Conservation (phyloP, 2,113 vertebrate genomes). For the Neomonachus schauinslandi region DNA sequence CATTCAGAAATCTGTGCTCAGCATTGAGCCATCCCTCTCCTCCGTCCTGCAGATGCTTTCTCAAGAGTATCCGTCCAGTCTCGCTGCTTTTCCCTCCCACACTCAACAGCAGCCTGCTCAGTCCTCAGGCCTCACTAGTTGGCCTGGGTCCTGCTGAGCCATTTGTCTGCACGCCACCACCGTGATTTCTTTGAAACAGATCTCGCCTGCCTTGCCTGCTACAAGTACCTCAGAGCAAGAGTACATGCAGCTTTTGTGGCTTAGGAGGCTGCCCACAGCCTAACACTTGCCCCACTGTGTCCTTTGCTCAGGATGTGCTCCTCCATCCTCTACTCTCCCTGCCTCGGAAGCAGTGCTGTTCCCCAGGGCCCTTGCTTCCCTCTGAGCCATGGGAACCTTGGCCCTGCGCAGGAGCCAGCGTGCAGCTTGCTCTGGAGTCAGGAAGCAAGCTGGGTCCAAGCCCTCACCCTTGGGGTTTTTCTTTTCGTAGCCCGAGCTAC, state of each 20-base stretch:
- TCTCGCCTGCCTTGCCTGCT: neutral
- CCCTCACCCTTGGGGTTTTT: slow-evolving; percentile 36
- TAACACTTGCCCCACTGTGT: neutral
- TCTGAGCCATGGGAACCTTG: neutral
- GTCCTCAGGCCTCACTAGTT: neutral
- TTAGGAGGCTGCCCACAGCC: neutral
- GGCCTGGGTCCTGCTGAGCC: neutral
- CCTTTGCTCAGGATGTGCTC: neutral
- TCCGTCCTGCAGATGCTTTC: neutral
- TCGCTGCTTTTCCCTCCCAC: neutral
- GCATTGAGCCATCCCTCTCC: neutral
- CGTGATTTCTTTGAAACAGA: neutral
- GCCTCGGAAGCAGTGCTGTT: neutral
- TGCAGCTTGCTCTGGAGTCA: neutral
- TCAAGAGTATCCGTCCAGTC: neutral
- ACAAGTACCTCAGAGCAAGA: neutral
- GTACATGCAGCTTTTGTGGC: too few relatives aligned
- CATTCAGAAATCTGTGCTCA: neutral
- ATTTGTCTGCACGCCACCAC: neutral
- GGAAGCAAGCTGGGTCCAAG: neutral
- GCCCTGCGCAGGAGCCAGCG: neutral
- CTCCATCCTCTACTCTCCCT: neutral
- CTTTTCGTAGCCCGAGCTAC: slow-evolving; percentile 94
- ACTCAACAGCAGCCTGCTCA: neutral
- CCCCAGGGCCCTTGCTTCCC: neutral